Percentiles rank a stretch among this genome's conserved stretches.
phyloP scores from a whole-genome alignment of 1,140 invertebrate genomes.

The Holotrichia oblita region DNA sequence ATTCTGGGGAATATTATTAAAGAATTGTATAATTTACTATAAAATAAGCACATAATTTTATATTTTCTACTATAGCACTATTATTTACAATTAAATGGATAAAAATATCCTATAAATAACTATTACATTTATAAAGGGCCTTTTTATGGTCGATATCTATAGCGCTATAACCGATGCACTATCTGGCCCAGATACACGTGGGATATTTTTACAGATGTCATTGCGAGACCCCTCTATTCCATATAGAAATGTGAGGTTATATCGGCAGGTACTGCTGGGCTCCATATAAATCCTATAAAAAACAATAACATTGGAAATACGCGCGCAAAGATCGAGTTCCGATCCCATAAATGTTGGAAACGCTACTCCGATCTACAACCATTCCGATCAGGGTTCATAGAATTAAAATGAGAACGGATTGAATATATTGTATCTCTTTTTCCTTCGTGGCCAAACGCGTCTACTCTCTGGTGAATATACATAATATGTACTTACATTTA shows the following conservation, averaged over 20 bases:
- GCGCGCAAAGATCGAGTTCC: neutral
- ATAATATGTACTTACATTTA: no score
- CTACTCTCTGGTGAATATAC: no score
- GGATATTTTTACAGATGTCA: neutral
- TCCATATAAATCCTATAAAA: conserved; percentile 17
- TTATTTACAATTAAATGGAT: neutral
- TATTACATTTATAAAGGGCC: neutral
- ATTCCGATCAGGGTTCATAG: neutral
- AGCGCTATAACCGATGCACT: neutral
- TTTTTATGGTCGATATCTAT: neutral
- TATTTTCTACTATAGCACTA: no score
- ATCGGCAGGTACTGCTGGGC: conserved; percentile 5
- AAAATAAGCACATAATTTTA: no score
- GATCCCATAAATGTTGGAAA: neutral
- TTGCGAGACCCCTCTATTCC: neutral
- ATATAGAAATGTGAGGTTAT: neutral
- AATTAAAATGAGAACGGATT: neutral
- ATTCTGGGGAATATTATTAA: no score
- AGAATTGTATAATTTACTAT: no score
- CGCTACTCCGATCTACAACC: neutral
- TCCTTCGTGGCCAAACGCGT: neutral
- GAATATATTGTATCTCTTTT: neutral
- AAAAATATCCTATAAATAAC: neutral
- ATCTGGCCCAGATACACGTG: neutral
- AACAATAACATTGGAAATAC: neutral